Evolutionary conservation across 2,113 vertebrate species (phyloP).

Genomic region (Cacatua alba): DNA sequence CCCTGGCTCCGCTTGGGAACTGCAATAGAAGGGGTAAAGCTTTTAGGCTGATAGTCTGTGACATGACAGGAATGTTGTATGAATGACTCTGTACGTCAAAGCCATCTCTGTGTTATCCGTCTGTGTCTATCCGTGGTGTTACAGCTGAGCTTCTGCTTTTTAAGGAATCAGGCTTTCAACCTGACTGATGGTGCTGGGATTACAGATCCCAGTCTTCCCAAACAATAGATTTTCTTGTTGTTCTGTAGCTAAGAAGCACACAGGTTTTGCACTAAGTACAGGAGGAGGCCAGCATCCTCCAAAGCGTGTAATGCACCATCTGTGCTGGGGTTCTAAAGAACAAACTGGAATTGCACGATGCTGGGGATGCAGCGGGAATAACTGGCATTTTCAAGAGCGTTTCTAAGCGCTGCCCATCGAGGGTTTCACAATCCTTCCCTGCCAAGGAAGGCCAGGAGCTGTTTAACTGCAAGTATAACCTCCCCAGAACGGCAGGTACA

Average conservation of each 20-base stretch:
- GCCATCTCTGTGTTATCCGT: not conserved
- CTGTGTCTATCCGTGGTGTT: fast-evolving
- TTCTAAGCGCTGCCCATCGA: not conserved
- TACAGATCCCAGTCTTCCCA: not conserved
- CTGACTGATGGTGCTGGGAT: not conserved
- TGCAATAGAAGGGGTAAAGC: fast-evolving
- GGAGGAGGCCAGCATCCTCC: not conserved
- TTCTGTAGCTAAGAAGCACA: not conserved
- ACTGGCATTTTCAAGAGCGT: not conserved
- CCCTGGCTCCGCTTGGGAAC: not conserved
- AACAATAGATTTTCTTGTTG: not conserved
- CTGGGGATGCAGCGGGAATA: not conserved
- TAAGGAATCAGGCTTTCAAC: not conserved
- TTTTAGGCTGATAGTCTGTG: not conserved
- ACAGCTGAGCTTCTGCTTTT: not conserved
- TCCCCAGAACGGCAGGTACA: not conserved
- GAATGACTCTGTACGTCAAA: fast-evolving
- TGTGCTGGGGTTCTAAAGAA: not conserved
- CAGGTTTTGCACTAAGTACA: not conserved
- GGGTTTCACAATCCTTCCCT: not conserved
- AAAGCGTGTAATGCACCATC: not conserved
- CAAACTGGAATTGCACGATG: not conserved
- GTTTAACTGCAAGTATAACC: not conserved
- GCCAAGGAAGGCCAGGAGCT: not conserved
- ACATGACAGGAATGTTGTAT: fast-evolving